Percentiles rank a stretch among this genome's conserved stretches.
phyloP scores from a whole-genome alignment of 2,797 vertebrate species.

The Sebastes alutus region DNA sequence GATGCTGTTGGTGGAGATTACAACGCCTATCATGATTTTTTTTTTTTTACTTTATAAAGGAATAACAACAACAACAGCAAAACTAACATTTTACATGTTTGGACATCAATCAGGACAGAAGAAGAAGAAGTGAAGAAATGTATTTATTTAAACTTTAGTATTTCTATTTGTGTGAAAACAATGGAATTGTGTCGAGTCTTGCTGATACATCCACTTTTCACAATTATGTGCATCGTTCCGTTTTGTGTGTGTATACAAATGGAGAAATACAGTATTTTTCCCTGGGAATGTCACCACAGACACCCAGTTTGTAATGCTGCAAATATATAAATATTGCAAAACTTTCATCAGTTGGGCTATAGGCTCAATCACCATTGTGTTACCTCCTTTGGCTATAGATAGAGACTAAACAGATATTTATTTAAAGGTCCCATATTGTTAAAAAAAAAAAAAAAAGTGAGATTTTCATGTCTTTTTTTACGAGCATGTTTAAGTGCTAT shows the following conservation, averaged over 20 bases:
- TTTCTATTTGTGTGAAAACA: background rate
- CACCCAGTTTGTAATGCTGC: background rate
- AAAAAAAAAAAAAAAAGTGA: too few species aligned
- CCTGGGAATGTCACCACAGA: background rate
- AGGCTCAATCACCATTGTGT: background rate
- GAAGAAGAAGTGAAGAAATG: constrained; percentile 5
- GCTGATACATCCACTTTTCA: background rate
- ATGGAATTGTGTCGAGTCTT: background rate
- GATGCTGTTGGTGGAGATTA: background rate
- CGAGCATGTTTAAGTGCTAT: too few species aligned
- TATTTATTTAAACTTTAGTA: background rate
- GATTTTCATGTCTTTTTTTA: too few species aligned
- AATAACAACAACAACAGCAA: background rate
- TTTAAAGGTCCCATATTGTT: background rate
- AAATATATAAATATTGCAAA: background rate
- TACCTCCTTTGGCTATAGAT: background rate
- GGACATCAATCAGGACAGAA: background rate
- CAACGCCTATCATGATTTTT: background rate
- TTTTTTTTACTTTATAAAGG: background rate
- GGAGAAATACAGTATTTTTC: background rate
- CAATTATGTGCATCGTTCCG: background rate
- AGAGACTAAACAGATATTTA: background rate
- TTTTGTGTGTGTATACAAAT: background rate
- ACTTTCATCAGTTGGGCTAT: background rate
- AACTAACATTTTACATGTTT: background rate